Evolutionary conservation across 1,140 invertebrate genomes (phyloP).

Genomic region (Brachionus koreanus): DNA sequence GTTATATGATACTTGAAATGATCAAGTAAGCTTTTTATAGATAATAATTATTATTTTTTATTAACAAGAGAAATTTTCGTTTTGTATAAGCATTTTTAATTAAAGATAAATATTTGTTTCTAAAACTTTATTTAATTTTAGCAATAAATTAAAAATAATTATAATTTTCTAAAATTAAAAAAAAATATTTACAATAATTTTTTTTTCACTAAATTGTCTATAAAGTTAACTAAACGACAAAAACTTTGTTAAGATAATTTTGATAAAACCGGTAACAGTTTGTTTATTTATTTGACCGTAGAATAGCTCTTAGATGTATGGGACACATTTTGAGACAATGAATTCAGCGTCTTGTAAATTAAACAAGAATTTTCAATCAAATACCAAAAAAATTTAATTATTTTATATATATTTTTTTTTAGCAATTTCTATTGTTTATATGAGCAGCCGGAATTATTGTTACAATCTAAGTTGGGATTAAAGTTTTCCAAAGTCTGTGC

Average conservation of each 20-base stretch:
- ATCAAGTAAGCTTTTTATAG: too few species aligned
- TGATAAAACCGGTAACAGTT: neutral
- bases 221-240: neutral
- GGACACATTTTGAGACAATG: neutral
- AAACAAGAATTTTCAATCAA: neutral
- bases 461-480: conserved; percentile 9
- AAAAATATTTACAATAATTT: neutral
- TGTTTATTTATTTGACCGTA: neutral
- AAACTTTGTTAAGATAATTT: neutral
- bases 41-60: too few species aligned
- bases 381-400: neutral
- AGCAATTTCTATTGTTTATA: neutral
- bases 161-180: neutral
- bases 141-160: neutral
- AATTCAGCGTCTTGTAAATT: neutral
- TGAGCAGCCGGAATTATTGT: neutral
- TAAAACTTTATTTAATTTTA: neutral
- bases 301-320: neutral
- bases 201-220: neutral
- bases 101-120: neutral
- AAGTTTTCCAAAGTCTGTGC: conserved; percentile 24
- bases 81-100: neutral
- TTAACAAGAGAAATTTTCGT: too few species aligned
- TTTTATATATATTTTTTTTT: neutral
- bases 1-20: too few species aligned